Evolutionary conservation across 2,113 vertebrate species (phyloP).

Genomic region (Physeter macrocephalus): DNA sequence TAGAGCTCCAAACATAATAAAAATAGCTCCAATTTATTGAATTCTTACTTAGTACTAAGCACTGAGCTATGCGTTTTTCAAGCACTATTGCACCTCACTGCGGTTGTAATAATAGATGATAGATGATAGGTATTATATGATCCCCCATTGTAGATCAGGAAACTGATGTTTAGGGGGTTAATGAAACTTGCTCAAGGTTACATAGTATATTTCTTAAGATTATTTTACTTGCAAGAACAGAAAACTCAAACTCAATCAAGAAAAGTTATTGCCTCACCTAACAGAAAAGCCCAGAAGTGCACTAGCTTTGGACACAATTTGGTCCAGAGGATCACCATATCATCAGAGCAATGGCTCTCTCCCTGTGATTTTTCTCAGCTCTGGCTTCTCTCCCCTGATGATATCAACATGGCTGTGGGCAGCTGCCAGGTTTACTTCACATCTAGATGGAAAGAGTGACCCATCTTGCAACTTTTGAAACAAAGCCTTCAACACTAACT

Average conservation of each 20-base stretch:
- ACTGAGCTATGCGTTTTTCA: neutral
- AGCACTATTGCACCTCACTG: neutral
- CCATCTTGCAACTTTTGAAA: neutral
- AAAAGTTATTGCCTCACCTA: neutral
- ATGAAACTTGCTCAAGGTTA: neutral
- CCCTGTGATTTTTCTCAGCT: neutral
- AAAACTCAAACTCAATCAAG: neutral
- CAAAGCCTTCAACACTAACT: neutral
- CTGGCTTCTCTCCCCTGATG: neutral
- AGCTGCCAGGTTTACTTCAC: neutral
- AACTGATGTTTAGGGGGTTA: neutral
- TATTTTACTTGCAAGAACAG: conserved; percentile 5
- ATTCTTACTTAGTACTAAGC: neutral
- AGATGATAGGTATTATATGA: neutral
- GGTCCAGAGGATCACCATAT: neutral
- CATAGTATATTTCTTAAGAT: neutral
- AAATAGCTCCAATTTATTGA: neutral
- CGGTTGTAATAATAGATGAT: no score
- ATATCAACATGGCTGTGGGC: neutral
- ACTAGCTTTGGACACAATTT: neutral
- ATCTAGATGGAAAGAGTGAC: neutral
- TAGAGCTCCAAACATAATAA: neutral
- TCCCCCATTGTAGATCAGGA: neutral
- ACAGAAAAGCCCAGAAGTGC: neutral
- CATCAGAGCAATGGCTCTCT: neutral